Conservation (phyloP, 1,140 invertebrate species). For the Solenopsis invicta region DNA sequence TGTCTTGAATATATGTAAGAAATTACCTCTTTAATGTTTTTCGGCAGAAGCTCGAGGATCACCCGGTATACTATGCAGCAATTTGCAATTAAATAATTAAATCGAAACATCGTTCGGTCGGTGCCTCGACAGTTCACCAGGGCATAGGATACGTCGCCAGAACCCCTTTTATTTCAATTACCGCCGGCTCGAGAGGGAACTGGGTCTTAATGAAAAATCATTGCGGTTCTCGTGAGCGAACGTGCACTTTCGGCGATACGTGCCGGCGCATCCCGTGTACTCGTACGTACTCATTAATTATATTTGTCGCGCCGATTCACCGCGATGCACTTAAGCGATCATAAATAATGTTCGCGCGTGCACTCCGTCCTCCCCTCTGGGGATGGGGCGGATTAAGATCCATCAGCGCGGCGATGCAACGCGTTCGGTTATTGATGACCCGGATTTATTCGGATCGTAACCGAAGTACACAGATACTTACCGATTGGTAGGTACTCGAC, state of each 20-base stretch:
- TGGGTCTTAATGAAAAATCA: slow-evolving; percentile 9
- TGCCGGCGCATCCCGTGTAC: background rate
- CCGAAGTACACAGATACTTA: slow-evolving; percentile 11
- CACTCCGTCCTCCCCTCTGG: background rate
- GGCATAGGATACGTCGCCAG: background rate
- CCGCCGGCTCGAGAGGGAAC: background rate
- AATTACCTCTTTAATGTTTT: no score
- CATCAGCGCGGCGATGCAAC: slow-evolving; percentile 13
- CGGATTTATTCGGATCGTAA: slow-evolving; percentile 32
- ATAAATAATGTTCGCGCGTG: background rate
- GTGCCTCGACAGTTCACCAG: no score
- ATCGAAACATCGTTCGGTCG: background rate
- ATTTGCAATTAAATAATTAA: slow-evolving; percentile 5
- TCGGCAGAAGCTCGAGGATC: no score
- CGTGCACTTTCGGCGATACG: background rate
- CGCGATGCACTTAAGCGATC: slow-evolving; percentile 9
- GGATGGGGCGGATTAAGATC: slow-evolving; percentile 11
- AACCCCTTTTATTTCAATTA: background rate
- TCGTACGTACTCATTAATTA: slow-evolving; percentile 10
- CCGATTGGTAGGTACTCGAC: background rate
- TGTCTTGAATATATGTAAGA: no score
- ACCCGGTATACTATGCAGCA: no score
- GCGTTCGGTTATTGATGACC: slow-evolving; percentile 13
- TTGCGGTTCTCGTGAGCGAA: background rate
- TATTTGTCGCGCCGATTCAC: background rate